phyloP scores from a whole-genome alignment of 2,888 invertebrate species.

The Eupsilia transversa region DNA sequence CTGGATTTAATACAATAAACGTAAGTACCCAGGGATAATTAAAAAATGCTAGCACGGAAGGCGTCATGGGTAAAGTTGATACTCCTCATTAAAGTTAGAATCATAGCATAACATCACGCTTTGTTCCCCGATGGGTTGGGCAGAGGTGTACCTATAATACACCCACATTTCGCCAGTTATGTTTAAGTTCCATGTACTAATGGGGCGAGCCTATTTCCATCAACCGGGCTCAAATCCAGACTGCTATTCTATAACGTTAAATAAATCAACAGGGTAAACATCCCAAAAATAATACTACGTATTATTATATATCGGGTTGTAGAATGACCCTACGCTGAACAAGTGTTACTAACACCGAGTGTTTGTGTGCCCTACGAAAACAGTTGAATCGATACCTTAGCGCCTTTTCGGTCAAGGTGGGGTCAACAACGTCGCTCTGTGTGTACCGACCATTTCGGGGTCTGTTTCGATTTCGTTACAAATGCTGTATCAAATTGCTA shows the following conservation, averaged over 20 bases:
- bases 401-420: constrained; percentile 59
- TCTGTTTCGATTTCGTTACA: constrained; percentile 14
- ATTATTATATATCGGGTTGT: background rate
- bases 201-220: no score
- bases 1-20: background rate
- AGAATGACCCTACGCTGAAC: constrained; percentile 24
- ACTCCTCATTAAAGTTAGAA: background rate
- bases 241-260: background rate
- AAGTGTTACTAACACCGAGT: constrained; percentile 31
- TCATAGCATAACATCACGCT: no score
- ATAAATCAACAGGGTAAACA: background rate
- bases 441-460: constrained; percentile 12
- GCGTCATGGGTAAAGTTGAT: background rate
- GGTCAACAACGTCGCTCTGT: constrained; percentile 47
- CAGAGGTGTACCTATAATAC: no score
- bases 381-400: constrained; percentile 63
- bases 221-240: no score
- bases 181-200: no score
- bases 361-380: constrained; percentile 58
- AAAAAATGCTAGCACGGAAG: background rate
- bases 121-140: no score
- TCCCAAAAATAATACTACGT: no score
- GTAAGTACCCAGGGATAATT: background rate
- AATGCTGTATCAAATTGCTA: constrained; percentile 29
- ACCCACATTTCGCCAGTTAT: no score